phyloP scores from a whole-genome alignment of 2,888 invertebrate species.

The Oasisia sp. region DNA sequence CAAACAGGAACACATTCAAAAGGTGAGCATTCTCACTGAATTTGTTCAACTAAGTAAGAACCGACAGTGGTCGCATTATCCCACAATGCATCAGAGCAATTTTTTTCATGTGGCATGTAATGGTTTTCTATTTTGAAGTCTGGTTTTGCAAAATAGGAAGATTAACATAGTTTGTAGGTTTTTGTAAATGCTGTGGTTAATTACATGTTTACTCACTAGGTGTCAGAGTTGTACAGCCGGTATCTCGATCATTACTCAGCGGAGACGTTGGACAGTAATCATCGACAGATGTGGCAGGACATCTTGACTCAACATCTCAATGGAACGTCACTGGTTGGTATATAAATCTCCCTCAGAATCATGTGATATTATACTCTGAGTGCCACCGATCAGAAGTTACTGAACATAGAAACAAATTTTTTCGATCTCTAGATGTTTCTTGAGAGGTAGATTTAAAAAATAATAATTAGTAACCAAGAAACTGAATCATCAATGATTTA shows the following conservation, averaged over 20 bases:
- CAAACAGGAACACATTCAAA: constrained; percentile 29
- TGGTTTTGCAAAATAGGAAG: background rate
- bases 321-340: background rate
- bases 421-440: no score
- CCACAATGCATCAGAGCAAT: no score
- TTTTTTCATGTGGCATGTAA: no score
- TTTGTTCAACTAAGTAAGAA: background rate
- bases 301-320: constrained; percentile 19
- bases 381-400: background rate
- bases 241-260: constrained; percentile 45
- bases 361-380: background rate
- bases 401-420: background rate
- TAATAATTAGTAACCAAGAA: no score
- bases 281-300: constrained; percentile 47
- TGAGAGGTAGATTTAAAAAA: no score
- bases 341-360: background rate
- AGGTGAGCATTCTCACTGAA: constrained; percentile 17
- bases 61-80: background rate
- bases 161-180: background rate
- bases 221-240: constrained; percentile 44
- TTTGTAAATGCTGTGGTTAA: background rate
- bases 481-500: background rate
- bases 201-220: constrained; percentile 42
- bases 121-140: background rate
- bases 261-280: constrained; percentile 41